phyloP scores from a whole-genome alignment of 2,113 vertebrate species.

The Onychostoma macrolepis region DNA sequence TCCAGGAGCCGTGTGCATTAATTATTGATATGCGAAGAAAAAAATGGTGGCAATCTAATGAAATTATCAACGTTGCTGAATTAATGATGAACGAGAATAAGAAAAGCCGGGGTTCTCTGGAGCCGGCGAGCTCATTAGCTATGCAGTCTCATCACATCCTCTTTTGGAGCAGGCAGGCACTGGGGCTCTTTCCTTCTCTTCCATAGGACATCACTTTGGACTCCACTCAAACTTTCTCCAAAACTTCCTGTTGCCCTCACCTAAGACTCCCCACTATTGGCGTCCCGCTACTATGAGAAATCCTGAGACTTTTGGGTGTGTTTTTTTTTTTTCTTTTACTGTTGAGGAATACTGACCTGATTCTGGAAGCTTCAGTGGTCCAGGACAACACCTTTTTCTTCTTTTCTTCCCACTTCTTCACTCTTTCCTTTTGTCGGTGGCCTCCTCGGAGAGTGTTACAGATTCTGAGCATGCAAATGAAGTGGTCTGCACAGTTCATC shows the following conservation, averaged over 20 bases:
- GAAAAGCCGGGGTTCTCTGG: slow-evolving; percentile 89
- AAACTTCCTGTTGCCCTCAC: slow-evolving; percentile 55
- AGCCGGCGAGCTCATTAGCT: slow-evolving; percentile 86
- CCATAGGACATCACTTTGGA: slow-evolving; percentile 83
- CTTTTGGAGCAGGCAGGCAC: slow-evolving; percentile 84
- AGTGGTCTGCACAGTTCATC: slow-evolving; percentile 57
- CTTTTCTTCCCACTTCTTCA: slow-evolving; percentile 49
- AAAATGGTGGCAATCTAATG: slow-evolving; percentile 84
- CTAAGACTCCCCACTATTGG: slow-evolving; percentile 43
- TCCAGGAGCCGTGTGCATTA: slow-evolving; percentile 83
- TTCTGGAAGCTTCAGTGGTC: slow-evolving; percentile 56
- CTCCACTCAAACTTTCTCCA: slow-evolving; percentile 82
- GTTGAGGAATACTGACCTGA: slow-evolving; percentile 48
- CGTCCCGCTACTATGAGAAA: slow-evolving; percentile 20
- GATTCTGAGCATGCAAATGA: slow-evolving; percentile 73
- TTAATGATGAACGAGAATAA: slow-evolving; percentile 99
- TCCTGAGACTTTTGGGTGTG: slow-evolving; percentile 68
- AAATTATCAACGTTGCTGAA: slow-evolving; percentile 99
- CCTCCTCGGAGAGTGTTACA: slow-evolving; percentile 10
- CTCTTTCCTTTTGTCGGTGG: slow-evolving; percentile 46
- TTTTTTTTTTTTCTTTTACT: slow-evolving; percentile 62
- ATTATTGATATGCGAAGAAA: slow-evolving; percentile 88
- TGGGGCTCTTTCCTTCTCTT: slow-evolving; percentile 75
- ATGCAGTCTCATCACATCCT: slow-evolving; percentile 91
- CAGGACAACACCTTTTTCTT: slow-evolving; percentile 48